Base-by-base conservation (phyloP, 2,797 vertebrate genomes). In the Pagetopsis macropterus region DNA sequence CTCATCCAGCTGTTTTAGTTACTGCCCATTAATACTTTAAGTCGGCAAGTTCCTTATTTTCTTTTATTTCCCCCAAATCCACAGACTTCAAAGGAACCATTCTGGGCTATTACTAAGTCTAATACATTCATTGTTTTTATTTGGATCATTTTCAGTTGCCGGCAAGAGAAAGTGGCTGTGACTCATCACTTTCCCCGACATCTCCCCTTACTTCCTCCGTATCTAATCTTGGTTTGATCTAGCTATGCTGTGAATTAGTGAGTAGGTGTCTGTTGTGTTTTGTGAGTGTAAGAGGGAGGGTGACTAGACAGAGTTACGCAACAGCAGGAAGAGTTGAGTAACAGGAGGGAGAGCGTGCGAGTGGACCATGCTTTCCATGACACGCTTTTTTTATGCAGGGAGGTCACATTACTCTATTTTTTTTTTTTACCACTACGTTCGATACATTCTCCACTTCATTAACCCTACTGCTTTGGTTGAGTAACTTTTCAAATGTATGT, bases 231-330 rank as follows among this genome's bases (percentile, higher is more conserved):
- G 5, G 8, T 54, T 31, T 65, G 6, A 41, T 64, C 9, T 48
- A 45, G 12, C 57, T 33, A 44, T 23, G 21, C 8, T 54, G 43
- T 72, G 54, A 33, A 33, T 76, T 50, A 33, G 51, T 72, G 50
- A 63, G 54, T 5, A 37, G 6, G 33, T 37, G 33, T 76, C 15
- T 48, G 49, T 27, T 41, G 15, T 60, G 16, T 40, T 31, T 19
- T 45, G 55, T 55, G 6, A 63, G 16, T 23, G 10, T 45, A 21
- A 51, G 23, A 56, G 66, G 60, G 46, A 58, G 21, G 43, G 9
- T 61, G 55, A 72, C 62, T 59, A 69, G 37, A 64, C 55, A 21
- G 10, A 44, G 44, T 72, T 72, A 78, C n/a, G 19, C 46, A 82
- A 70, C 9, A 40, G 45, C 5, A 37, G 3, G 11, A 57, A 55